A percentile compares a stretch with the other conserved stretches of the same genome.
Evolutionary conservation across 2,888 invertebrate genomes (phyloP).

Genomic region (Epiblema foenella): DNA sequence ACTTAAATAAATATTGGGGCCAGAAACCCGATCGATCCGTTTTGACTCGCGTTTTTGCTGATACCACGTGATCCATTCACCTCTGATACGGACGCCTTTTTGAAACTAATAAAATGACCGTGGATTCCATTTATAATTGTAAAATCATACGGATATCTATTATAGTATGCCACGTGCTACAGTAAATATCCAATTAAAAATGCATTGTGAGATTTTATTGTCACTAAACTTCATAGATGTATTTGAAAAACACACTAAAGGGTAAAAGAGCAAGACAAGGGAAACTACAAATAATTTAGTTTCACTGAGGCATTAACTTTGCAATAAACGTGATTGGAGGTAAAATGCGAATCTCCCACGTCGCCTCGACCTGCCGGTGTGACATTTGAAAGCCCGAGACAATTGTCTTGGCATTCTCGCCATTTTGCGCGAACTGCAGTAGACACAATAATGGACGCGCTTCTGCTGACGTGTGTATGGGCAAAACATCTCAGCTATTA

Average conservation of each 20-base stretch:
- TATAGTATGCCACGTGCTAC: background rate
- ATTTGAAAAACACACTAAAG: constrained; percentile 26
- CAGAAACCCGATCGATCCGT: constrained; percentile 56
- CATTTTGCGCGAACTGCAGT: constrained; percentile 48
- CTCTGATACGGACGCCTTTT: constrained; percentile 46
- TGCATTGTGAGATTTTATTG: background rate
- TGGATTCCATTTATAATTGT: background rate
- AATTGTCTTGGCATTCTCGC: constrained; percentile 56
- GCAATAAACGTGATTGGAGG: constrained; percentile 58
- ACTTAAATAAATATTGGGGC: constrained; percentile 48
- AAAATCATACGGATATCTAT: background rate
- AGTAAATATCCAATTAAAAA: background rate
- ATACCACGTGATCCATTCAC: constrained; percentile 47
- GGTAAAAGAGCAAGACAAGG: constrained; percentile 10
- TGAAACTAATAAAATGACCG: constrained; percentile 12
- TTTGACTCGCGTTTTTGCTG: constrained; percentile 57
- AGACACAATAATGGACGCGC: constrained; percentile 44
- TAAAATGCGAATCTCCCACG: constrained; percentile 75
- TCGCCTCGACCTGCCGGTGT: constrained; percentile 64
- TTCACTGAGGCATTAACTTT: constrained; percentile 50
- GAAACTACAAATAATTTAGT: constrained; percentile 40
- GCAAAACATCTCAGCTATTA: constrained; percentile 12
- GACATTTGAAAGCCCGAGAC: constrained; percentile 74
- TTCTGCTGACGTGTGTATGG: constrained; percentile 23
- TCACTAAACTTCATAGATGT: constrained; percentile 20